These are phyloP conservation scores for Condylura cristata DNA, from an alignment of 2,113 vertebrate genomes.

Conservation along the genomic window DNA sequence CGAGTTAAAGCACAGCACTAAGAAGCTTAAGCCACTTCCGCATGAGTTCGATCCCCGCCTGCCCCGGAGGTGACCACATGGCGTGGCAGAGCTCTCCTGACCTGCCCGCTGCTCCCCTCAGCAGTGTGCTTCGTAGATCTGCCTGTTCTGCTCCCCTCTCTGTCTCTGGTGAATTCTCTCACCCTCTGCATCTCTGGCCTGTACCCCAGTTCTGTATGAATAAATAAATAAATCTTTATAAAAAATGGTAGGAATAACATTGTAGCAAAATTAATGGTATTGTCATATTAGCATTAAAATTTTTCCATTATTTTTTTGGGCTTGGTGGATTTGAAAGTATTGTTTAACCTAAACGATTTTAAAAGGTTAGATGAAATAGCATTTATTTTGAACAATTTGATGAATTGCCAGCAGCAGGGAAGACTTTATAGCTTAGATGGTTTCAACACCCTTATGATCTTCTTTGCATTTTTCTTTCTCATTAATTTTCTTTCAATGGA, in stretches of 20 bases:
- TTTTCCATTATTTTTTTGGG: conserved; percentile 56
- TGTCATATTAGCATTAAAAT: conserved; percentile 59
- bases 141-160: too few species aligned
- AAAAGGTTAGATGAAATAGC: conserved; percentile 40
- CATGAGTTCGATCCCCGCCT: too few species aligned
- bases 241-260: conserved; percentile 3
- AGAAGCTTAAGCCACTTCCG: too few species aligned
- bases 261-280: conserved; percentile 39
- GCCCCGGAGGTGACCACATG: too few species aligned
- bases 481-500: conserved; percentile 66
- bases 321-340: conserved; percentile 50
- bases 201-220: too few species aligned
- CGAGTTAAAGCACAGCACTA: too few species aligned
- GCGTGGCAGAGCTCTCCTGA: too few species aligned
- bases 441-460: conserved; percentile 63
- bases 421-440: not conserved
- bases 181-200: too few species aligned
- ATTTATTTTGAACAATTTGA: conserved; percentile 67
- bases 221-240: too few species aligned
- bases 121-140: too few species aligned
- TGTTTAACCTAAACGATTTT: conserved; percentile 72
- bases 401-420: conserved; percentile 48
- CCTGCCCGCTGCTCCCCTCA: too few species aligned
- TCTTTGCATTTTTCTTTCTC: conserved; percentile 44
- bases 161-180: too few species aligned